These are phyloP conservation scores for Probosciger aterrimus DNA, from an alignment of 2,113 vertebrate species.

Conservation along the genomic window DNA sequence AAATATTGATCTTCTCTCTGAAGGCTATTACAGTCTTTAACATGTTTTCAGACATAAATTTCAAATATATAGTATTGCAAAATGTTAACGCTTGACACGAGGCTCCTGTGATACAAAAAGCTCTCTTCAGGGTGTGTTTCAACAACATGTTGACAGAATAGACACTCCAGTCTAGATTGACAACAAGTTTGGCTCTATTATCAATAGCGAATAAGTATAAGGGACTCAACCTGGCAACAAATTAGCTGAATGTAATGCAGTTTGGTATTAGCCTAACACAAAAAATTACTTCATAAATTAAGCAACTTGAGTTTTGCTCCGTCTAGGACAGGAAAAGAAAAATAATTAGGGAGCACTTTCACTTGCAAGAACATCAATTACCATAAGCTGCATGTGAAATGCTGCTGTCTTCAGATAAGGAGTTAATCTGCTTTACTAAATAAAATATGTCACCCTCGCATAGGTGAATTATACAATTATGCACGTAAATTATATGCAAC, in stretches of 20 bases:
- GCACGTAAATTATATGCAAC: constrained; percentile 3
- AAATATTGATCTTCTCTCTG: not conserved
- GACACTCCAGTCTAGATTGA: not conserved
- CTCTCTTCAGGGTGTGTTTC: constrained; percentile 36
- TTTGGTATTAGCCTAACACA: constrained; percentile 26
- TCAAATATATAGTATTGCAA: not conserved
- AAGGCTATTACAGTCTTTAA: not conserved
- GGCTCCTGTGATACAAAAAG: not conserved
- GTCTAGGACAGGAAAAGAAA: constrained; percentile 45
- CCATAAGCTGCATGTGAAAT: constrained; percentile 58
- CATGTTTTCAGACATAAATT: constrained; percentile 3
- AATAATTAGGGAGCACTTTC: constrained; percentile 66
- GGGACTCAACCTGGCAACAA: not conserved
- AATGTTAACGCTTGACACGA: constrained; percentile 1
- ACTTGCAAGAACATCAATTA: constrained; percentile 73
- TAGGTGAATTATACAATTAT: constrained; percentile 7
- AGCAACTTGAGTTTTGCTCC: constrained; percentile 40
- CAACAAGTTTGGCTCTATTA: constrained; percentile 2
- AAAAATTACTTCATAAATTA: constrained; percentile 58
- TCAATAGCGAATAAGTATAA: not conserved
- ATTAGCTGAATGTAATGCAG: constrained; percentile 5
- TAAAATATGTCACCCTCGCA: constrained; percentile 31
- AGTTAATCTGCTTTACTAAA: constrained; percentile 70
- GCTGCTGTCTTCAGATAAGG: constrained; percentile 51
- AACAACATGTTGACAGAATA: constrained; percentile 7